A percentile compares a stretch with the other conserved stretches of the same genome.
Conservation (phyloP, 2,113 vertebrate genomes). For the Ammodytes dubius region DNA sequence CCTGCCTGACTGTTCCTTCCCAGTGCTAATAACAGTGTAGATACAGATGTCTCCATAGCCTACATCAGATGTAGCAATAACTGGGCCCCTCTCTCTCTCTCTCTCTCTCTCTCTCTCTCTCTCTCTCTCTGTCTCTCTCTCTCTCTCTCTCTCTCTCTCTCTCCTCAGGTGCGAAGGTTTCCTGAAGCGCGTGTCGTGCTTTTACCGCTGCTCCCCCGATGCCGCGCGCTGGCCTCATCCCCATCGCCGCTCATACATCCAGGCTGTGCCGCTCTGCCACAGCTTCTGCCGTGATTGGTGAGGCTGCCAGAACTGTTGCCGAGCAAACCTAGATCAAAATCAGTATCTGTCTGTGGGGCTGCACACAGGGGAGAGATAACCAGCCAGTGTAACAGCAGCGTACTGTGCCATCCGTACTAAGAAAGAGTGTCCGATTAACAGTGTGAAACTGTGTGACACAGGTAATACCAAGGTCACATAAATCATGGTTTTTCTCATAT, state of each 20-base stretch:
- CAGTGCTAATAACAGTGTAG: neutral
- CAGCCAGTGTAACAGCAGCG: neutral
- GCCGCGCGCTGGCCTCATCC: slow-evolving; percentile 84
- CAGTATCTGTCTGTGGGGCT: slow-evolving; percentile 15
- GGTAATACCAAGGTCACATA: neutral
- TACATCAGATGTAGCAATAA: neutral
- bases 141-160: neutral
- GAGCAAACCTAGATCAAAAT: slow-evolving; percentile 30
- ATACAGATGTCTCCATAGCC: neutral
- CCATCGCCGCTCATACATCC: slow-evolving; percentile 73
- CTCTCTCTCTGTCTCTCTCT: neutral
- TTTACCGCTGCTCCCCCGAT: slow-evolving; percentile 87
- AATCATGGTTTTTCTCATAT: neutral
- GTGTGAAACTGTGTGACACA: neutral
- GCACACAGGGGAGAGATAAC: neutral
- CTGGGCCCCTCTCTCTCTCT: slow-evolving; percentile 5
- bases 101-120: neutral
- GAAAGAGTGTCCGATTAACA: slow-evolving; percentile 28
- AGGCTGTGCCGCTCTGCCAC: slow-evolving; percentile 86
- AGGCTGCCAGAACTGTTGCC: slow-evolving; percentile 43
- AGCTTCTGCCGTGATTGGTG: slow-evolving; percentile 90
- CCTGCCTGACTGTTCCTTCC: neutral
- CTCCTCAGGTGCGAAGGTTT: slow-evolving; percentile 78
- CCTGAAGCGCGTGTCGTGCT: slow-evolving; percentile 82
- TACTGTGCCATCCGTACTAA: neutral